Conservation (phyloP, 1,140 invertebrate genomes). For the Hylaeus anthracinus region DNA sequence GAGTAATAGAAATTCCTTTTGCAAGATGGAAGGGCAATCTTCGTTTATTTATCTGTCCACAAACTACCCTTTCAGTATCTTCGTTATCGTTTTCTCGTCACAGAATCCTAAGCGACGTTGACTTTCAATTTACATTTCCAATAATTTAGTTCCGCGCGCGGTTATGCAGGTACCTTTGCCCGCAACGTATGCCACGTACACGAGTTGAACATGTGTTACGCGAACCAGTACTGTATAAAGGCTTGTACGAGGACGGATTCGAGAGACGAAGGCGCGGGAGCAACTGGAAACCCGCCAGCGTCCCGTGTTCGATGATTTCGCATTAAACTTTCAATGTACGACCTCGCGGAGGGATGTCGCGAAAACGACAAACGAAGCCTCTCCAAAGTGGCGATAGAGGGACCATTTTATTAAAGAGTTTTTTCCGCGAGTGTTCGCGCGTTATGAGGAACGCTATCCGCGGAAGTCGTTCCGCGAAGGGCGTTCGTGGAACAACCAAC, state of each 20-base stretch:
- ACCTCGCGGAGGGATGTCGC: slow-evolving; percentile 23
- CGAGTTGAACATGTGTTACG: slow-evolving; percentile 46
- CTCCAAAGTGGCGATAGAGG: slow-evolving; percentile 15
- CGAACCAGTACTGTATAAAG: slow-evolving; percentile 42
- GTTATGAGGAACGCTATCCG: slow-evolving; percentile 5
- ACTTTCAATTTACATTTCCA: slow-evolving; percentile 58
- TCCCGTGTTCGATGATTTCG: slow-evolving; percentile 71
- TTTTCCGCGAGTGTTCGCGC: background rate
- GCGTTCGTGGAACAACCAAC: background rate
- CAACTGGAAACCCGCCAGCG: slow-evolving; percentile 67
- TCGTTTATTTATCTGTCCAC: no score
- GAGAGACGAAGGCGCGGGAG: slow-evolving; percentile 10
- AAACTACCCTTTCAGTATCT: no score
- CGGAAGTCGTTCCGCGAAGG: slow-evolving; percentile 3
- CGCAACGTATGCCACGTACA: slow-evolving; percentile 47
- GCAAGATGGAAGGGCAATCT: background rate
- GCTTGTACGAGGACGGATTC: slow-evolving; percentile 31
- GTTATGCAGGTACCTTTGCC: slow-evolving; percentile 50
- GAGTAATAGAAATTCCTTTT: no score
- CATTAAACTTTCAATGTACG: slow-evolving; percentile 71
- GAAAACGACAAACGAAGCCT: slow-evolving; percentile 23
- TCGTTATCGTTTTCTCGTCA: no score
- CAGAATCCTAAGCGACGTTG: background rate
- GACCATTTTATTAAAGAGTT: slow-evolving; percentile 23
- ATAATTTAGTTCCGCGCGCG: slow-evolving; percentile 32